Evolutionary conservation across 2,113 vertebrate species (phyloP).

Genomic region (Tautogolabrus adspersus): DNA sequence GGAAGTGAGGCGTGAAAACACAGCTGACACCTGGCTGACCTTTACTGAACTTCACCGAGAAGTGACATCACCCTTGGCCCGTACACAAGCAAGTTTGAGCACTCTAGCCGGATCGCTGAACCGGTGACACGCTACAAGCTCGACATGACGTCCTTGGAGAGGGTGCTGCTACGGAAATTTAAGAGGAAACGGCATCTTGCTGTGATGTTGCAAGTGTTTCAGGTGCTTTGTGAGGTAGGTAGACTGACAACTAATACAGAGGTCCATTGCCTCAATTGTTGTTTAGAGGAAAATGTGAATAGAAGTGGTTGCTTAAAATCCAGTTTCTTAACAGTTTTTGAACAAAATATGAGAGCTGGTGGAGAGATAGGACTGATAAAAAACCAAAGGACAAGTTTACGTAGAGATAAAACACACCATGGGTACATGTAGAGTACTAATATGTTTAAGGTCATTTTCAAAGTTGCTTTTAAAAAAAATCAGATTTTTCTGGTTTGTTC

Average conservation of each 20-base stretch:
- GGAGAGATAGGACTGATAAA: not conserved
- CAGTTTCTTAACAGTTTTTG: constrained; percentile 4
- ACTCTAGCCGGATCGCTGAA: constrained; percentile 29
- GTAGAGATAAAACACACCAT: constrained; percentile 17
- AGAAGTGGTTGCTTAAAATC: not conserved
- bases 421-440: constrained; percentile 9
- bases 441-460: not conserved
- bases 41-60: constrained; percentile 66
- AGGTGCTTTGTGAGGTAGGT: not conserved
- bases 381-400: constrained; percentile 15
- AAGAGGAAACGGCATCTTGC: constrained; percentile 22
- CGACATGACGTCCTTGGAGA: constrained; percentile 46
- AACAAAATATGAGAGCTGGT: constrained; percentile 1
- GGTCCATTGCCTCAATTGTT: not conserved
- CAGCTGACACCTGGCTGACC: constrained; percentile 71
- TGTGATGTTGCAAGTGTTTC: not conserved
- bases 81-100: constrained; percentile 50
- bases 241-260: constrained; percentile 14
- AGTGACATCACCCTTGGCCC: constrained; percentile 54
- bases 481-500: not conserved
- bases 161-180: constrained; percentile 8
- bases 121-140: constrained; percentile 46
- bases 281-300: constrained; percentile 3
- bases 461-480: constrained; percentile 8
- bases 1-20: constrained; percentile 78